Evolutionary conservation across 2,888 invertebrate genomes (phyloP).

Genomic region (Drosophila kuntzei): DNA sequence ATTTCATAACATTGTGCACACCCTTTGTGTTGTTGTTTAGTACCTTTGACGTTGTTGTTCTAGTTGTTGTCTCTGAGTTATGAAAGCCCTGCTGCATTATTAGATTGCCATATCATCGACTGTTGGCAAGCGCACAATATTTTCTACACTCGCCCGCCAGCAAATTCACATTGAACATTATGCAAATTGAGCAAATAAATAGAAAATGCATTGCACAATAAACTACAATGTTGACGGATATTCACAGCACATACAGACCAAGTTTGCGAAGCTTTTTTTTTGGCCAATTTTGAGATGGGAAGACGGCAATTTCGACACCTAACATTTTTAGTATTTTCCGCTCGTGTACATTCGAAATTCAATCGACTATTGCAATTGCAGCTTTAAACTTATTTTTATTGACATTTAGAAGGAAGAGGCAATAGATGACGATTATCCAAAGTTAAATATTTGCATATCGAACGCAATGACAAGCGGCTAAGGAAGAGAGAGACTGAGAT

Average conservation of each 20-base stretch:
- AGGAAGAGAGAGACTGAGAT: not conserved
- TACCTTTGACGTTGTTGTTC: slow-evolving; percentile 4
- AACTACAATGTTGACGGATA: slow-evolving; percentile 11
- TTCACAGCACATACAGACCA: slow-evolving; percentile 8
- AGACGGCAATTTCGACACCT: slow-evolving; percentile 10
- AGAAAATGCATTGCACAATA: slow-evolving; percentile 34
- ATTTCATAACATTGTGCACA: slow-evolving; percentile 47
- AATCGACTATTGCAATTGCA: slow-evolving; percentile 52
- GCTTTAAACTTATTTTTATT: slow-evolving; percentile 64
- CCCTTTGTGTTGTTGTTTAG: slow-evolving; percentile 8
- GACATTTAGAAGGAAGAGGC: slow-evolving; percentile 38
- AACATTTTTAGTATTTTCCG: slow-evolving; percentile 25
- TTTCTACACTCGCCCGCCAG: slow-evolving; percentile 6
- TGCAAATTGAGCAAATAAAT: slow-evolving; percentile 34
- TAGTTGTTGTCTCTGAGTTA: slow-evolving; percentile 5
- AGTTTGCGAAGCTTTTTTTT: slow-evolving; percentile 5
- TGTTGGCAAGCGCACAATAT: slow-evolving; percentile 27
- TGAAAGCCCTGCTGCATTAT: slow-evolving; percentile 31
- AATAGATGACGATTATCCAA: slow-evolving; percentile 26
- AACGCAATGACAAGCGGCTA: slow-evolving; percentile 24
- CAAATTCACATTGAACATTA: slow-evolving; percentile 18
- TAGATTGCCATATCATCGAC: slow-evolving; percentile 30
- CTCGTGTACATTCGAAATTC: slow-evolving; percentile 43
- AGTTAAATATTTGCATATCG: slow-evolving; percentile 56
- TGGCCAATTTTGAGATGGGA: not conserved